Evolutionary conservation across 2,113 vertebrate species (phyloP).

Genomic region (Notothenia rossii): DNA sequence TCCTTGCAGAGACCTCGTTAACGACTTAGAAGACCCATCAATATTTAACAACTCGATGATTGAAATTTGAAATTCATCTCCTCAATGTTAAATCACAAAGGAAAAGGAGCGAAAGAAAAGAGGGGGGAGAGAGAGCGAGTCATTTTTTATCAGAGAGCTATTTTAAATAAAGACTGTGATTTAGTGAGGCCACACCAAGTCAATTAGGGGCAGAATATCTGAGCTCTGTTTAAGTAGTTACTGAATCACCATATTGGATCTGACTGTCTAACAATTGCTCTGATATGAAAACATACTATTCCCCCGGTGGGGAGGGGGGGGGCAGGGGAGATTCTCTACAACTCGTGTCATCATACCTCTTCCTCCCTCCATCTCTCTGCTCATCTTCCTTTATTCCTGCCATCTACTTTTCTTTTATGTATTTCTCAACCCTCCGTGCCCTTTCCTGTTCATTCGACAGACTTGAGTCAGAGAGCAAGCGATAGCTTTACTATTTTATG

Average conservation of each 20-base stretch:
- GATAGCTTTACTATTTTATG: slow-evolving; percentile 79
- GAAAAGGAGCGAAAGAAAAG: slow-evolving; percentile 39
- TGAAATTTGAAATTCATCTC: slow-evolving; percentile 84
- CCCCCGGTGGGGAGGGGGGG: not conserved
- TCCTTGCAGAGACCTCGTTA: slow-evolving; percentile 79
- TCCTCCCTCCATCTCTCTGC: slow-evolving; percentile 17
- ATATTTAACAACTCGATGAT: slow-evolving; percentile 84
- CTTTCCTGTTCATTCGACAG: slow-evolving; percentile 78
- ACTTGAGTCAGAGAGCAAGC: slow-evolving; percentile 73
- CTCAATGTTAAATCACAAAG: slow-evolving; percentile 79
- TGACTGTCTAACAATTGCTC: slow-evolving; percentile 68
- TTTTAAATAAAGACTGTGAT: slow-evolving; percentile 78
- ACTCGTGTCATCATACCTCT: slow-evolving; percentile 22
- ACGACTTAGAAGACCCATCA: slow-evolving; percentile 79
- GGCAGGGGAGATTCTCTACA: slow-evolving; percentile 28
- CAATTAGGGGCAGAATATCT: slow-evolving; percentile 77
- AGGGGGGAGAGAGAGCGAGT: slow-evolving; percentile 16
- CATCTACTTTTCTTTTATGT: slow-evolving; percentile 64
- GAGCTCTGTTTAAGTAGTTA: slow-evolving; percentile 62
- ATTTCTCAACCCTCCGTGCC: slow-evolving; percentile 70
- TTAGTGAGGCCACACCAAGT: slow-evolving; percentile 74
- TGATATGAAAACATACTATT: slow-evolving; percentile 71
- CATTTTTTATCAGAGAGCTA: slow-evolving; percentile 63
- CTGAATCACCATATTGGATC: slow-evolving; percentile 75
- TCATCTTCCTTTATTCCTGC: slow-evolving; percentile 52